Evolutionary conservation across 2,113 vertebrate species (phyloP).

Genomic region (Archocentrus centrarchus): DNA sequence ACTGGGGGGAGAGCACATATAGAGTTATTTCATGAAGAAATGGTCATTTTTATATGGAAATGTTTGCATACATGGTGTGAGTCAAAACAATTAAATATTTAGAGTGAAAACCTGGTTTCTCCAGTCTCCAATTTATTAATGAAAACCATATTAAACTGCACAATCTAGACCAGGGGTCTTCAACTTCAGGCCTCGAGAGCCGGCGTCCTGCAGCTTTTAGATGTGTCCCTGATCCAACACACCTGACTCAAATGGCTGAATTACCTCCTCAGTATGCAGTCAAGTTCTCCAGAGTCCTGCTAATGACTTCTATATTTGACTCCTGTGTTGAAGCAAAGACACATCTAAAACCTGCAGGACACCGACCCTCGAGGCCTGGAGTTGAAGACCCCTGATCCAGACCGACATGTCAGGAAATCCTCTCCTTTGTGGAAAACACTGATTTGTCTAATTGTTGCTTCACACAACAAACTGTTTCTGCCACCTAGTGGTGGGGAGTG

Average conservation of each 20-base stretch:
- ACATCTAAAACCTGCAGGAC: no score
- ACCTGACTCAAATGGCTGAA: no score
- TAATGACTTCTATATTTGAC: no score
- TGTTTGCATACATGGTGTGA: slow-evolving; percentile 3
- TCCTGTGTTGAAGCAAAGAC: no score
- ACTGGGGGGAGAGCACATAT: neutral
- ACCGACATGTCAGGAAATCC: neutral
- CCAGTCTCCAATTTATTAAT: neutral
- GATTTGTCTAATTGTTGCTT: neutral
- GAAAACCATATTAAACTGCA: neutral
- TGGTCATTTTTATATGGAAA: slow-evolving; percentile 47
- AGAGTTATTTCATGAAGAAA: slow-evolving; percentile 61
- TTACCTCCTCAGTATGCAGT: no score
- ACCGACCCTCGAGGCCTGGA: no score
- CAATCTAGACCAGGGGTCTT: neutral
- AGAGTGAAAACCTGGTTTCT: neutral
- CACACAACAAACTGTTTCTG: neutral
- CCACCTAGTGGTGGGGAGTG: neutral
- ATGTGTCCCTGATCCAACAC: no score
- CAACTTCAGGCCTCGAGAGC: no score
- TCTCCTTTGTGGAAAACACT: neutral
- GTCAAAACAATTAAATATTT: neutral
- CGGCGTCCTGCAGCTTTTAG: no score
- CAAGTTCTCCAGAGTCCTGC: no score
- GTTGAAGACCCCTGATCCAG: no score